Evolutionary conservation across 2,113 vertebrate genomes (phyloP), one percentile per base, ranked within the genome.

Genomic region (Macquaria australasica): DNA sequence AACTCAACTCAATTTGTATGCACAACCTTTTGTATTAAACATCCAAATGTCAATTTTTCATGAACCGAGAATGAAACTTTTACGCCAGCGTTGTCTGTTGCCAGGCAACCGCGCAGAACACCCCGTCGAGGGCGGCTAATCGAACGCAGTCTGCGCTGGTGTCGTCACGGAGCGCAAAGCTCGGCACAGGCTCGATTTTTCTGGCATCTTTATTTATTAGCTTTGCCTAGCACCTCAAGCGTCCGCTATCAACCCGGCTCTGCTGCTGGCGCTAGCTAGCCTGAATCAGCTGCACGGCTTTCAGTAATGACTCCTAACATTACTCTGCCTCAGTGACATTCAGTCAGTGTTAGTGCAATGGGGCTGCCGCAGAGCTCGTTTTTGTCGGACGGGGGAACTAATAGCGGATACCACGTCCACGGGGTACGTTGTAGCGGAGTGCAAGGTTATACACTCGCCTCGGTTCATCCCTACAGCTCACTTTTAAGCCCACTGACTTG

Each of bases 361-460:
- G 93, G 93, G 18, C 59, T 94, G 0, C 18, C 90, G 34, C 93
- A 94, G 73, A 91, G 93, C 73, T 89, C 93, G 62, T 92, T 95
- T 79, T 9, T 94, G 79, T 84, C 89, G 18, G 92, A 93, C 79
- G 89, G 83, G 1, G 91, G 91, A 34, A 75, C 48, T 37, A 87
- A 88, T 6, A 87, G 88, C 55, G 94, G 95, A 25, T 95, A 95
- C 77, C 95, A 95, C 14, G 91, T 95, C 15, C 94, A 95, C 21
- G 94, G 93, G 93, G 95, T 95, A 91, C 14, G 92, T 90, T 15
- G 37, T 14, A 41, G 16, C 16, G 8, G 7, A 23, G 23, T 43
- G 45, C 74, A 85, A 81, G 87, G 85, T 92, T 90, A 72, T 21
- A 58, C 1, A 5, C n/a, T 56, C 4, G 18, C 41, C 45, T 16